Evolutionary conservation across 2,113 vertebrate species (phyloP).

Genomic region (Phodopus roborovskii): DNA sequence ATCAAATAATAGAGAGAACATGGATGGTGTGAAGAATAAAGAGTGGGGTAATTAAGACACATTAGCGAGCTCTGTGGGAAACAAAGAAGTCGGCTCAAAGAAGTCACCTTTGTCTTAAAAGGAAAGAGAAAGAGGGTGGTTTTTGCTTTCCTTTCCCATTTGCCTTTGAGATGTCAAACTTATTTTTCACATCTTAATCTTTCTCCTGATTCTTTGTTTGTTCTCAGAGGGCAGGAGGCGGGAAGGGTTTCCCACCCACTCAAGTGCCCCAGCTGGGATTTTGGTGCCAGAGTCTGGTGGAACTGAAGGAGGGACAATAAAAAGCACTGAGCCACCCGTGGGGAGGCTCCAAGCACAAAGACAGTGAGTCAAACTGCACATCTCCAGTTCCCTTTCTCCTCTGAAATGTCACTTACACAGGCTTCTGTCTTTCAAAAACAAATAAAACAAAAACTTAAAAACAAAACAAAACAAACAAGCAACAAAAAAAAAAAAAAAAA

Average conservation of each 20-base stretch:
- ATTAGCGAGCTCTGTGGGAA: not conserved
- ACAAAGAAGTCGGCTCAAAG: constrained; percentile 23
- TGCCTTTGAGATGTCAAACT: constrained; percentile 38
- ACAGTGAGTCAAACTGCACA: not conserved
- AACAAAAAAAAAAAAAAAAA: not conserved
- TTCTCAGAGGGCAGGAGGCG: not conserved
- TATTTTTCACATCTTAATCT: constrained; percentile 30
- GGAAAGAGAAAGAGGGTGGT: not conserved
- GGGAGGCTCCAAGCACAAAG: not conserved
- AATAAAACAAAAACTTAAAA: not conserved
- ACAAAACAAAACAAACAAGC: not conserved
- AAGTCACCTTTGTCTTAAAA: constrained; percentile 14
- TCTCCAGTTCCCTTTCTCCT: not conserved
- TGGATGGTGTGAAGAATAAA: not conserved
- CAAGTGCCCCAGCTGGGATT: not conserved
- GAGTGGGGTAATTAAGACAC: constrained; percentile 22
- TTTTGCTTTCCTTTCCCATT: not conserved
- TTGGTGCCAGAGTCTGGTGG: not conserved
- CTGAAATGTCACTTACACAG: constrained; percentile 25
- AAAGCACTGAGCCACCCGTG: rapidly evolving
- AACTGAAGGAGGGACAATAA: not conserved
- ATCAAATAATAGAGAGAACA: constrained; percentile 40
- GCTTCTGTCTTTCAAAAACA: not conserved
- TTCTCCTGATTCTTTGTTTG: not conserved
- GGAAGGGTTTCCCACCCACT: not conserved